Base-by-base conservation (phyloP, 2,797 vertebrate genomes). In the Macropodus opercularis region DNA sequence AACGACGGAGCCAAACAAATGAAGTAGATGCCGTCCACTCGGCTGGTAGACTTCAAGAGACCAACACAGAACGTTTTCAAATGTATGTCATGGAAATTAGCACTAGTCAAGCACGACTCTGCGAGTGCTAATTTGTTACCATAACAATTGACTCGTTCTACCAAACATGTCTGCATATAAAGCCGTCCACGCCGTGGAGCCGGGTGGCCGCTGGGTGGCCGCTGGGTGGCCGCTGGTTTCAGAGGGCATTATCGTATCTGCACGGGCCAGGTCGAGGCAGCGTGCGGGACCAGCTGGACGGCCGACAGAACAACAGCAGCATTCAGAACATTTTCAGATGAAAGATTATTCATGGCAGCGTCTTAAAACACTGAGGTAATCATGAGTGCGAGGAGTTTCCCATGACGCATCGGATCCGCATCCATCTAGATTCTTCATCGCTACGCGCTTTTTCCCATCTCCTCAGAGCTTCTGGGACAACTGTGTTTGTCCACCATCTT, bases 401-500 rank as follows among this genome's bases (percentile, higher is more conserved):
- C 13, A 34, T 71, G 55, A 57, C 44, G 22, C 23, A 39, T 54
- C 0, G 10, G n/a, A 50, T 21, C 23, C 41, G 18, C 17, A 13
- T 0, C 48, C n/a, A 14, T 49, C 38, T 51, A 11, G n/a, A n/a
- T 31, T 58, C 26, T 54, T 48, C 43, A 50, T 17, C 17, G 38
- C n/a, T 8, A 17, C 40, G 18, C 21, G 38, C 2, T 6, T 31
- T 40, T 44, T 40, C 8, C 27, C 14, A 46, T 50, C 21, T 48
- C 7, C 38, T 32, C 6, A 63, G 66, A 79, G 74, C 68, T 83
- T 67, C 83, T 65, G 27, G 70, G 65, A 51, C 48, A 75, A 80
- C 55, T 68, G 53, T 67, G 47, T 63, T 68, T 75, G 39, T 53
- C 49, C 43, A 21, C 55, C 4, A 3, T 49, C 50, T 41, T 11